These are phyloP conservation scores for Trissolcus brochymenae DNA, from an alignment of 2,888 invertebrate species.

Conservation along the genomic window DNA sequence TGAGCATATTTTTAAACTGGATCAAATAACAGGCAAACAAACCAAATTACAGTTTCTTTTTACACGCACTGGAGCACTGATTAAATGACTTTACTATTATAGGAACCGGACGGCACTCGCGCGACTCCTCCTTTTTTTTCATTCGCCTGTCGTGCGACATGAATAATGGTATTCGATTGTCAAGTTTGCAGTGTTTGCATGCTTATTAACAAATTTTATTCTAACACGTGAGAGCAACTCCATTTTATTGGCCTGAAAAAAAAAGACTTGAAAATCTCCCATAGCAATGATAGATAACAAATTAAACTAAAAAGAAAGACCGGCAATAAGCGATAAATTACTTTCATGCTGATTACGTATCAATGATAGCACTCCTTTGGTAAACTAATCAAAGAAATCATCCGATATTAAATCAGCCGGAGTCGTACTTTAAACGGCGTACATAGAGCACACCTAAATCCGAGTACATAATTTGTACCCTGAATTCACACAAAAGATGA, in stretches of 20 bases:
- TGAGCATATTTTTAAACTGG: too few relatives aligned
- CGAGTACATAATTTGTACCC: neutral
- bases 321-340: constrained; percentile 34
- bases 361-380: constrained; percentile 46
- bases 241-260: too few relatives aligned
- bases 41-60: neutral
- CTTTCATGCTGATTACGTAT: constrained; percentile 35
- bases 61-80: constrained; percentile 1
- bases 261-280: too few relatives aligned
- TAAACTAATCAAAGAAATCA: constrained; percentile 42
- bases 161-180: constrained; percentile 36
- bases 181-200: constrained; percentile 31
- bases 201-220: constrained; percentile 32
- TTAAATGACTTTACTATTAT: constrained; percentile 21
- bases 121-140: constrained; percentile 27
- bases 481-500: neutral
- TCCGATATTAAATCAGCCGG: constrained; percentile 33
- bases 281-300: neutral
- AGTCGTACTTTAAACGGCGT: constrained; percentile 27
- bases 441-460: constrained; percentile 16
- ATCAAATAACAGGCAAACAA: neutral
- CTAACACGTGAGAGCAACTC: neutral
- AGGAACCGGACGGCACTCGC: constrained; percentile 11
- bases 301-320: neutral
- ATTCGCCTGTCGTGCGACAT: constrained; percentile 14